These are phyloP conservation scores for Alloplasta piceator DNA, from an alignment of 2,888 invertebrate genomes.

Conservation along the genomic window DNA sequence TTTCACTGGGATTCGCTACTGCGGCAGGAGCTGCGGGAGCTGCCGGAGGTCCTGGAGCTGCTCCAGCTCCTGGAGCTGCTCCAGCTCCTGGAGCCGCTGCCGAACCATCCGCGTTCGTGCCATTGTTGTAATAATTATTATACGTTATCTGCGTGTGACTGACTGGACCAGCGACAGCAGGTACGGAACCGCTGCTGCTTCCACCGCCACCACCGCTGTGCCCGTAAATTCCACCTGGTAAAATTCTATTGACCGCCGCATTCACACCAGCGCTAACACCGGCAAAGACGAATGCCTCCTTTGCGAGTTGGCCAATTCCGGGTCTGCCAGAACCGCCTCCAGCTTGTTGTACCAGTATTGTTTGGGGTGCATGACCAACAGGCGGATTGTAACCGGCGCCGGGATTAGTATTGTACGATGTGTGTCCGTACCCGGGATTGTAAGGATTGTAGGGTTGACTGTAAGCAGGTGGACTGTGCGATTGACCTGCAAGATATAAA, in stretches of 20 bases:
- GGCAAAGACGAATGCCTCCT: conserved; percentile 81
- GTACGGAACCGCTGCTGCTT: conserved; percentile 67
- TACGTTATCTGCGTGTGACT: conserved; percentile 79
- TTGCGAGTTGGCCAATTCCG: conserved; percentile 81
- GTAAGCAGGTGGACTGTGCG: conserved; percentile 67
- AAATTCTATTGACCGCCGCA: conserved; percentile 79
- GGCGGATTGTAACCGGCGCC: conserved; percentile 69
- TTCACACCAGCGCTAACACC: conserved; percentile 81
- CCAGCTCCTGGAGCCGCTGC: conserved; percentile 55
- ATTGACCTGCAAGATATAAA: conserved; percentile 35
- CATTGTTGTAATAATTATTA: conserved; percentile 81
- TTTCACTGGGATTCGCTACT: conserved; percentile 42
- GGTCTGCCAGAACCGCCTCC: conserved; percentile 72
- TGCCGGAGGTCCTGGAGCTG: conserved; percentile 55
- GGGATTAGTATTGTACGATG: conserved; percentile 58
- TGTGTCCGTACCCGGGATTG: conserved; percentile 66
- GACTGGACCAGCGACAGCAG: conserved; percentile 68
- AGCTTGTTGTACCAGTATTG: conserved; percentile 73
- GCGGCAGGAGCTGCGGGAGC: conserved; percentile 59
- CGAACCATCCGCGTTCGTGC: conserved; percentile 65
- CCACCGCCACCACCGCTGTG: conserved; percentile 63
- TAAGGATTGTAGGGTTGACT: conserved; percentile 68
- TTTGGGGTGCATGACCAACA: conserved; percentile 74
- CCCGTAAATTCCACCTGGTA: conserved; percentile 76
- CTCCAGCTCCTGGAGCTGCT: conserved; percentile 16